Evolutionary conservation across 2,113 vertebrate species (phyloP), one percentile per base, ranked within the genome.

Genomic region (Corythornis vintsioides): DNA sequence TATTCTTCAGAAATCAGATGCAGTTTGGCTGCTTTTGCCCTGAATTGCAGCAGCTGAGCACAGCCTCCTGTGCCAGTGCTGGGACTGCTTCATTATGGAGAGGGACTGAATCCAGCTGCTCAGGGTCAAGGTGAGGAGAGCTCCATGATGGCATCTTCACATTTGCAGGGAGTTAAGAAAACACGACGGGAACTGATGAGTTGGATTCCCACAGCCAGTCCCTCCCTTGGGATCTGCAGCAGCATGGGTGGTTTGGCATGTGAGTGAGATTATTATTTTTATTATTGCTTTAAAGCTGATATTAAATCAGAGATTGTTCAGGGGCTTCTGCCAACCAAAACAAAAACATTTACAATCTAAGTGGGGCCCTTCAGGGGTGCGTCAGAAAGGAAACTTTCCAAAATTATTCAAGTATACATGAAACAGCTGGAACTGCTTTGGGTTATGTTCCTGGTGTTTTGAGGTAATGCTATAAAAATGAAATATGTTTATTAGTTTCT

Each of bases 341-440:
- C 89, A 95, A 89, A 93, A 95, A 89, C 83, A 91, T 91, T 85
- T 84, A 66, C 72, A 80, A 45, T 85, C 31, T 40, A 80, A 91
- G 61, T 7, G 88, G 75, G 81, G 88, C 88, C 93, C 83, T 81
- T 91, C 59, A 73, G 88, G 87, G 78, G 53, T 92, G 85, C 12
- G 2, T 93, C 89, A 95, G 69, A 87, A 94, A 90, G 47, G 71
- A 85, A 93, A 89, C 90, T 94, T 95, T 93, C 77, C 82, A 77
- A 72, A 87, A 89, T 96, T 67, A 80, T 83, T 96, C 78, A 89
- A 93, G 89, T 84, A 35, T 79, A 96, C 80, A 82, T 86, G 90
- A 91, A 95, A 79, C 93, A 95, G 95, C 95, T 96, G 95, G 94
- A 95, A 85, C 43, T 69, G 94, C 95, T 96, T 86, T 89, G 84